A percentile compares a stretch with the other conserved stretches of the same genome.
Evolutionary conservation across 2,888 invertebrate species (phyloP).

Genomic region (Capitulum mitella): DNA sequence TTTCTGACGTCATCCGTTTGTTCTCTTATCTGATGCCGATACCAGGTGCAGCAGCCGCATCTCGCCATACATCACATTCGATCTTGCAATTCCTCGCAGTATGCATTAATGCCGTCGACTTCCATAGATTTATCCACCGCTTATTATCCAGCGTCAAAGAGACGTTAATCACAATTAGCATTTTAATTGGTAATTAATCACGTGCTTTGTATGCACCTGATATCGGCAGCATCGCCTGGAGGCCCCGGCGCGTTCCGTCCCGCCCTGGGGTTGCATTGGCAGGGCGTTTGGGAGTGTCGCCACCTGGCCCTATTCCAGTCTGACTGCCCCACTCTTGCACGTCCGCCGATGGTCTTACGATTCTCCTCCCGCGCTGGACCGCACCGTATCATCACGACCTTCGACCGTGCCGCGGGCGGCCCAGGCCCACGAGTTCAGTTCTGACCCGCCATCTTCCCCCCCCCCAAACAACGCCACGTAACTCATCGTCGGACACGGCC

Average conservation of each 20-base stretch:
- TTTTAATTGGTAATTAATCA: constrained; percentile 1
- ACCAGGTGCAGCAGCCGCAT: neutral
- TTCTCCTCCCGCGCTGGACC: too few relatives aligned
- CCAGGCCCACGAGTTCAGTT: too few relatives aligned
- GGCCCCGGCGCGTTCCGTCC: neutral
- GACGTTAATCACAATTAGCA: constrained; percentile 2
- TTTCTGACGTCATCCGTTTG: too few relatives aligned
- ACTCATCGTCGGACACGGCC: too few relatives aligned
- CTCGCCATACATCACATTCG: neutral
- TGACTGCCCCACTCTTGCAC: too few relatives aligned
- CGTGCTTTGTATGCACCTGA: neutral
- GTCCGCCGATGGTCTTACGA: too few relatives aligned
- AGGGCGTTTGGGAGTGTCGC: neutral
- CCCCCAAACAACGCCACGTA: too few relatives aligned
- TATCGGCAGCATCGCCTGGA: neutral
- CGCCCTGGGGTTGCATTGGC: neutral
- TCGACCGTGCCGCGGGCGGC: too few relatives aligned
- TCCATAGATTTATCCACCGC: neutral
- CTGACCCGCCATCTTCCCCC: too few relatives aligned
- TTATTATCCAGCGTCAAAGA: neutral
- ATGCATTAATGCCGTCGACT: neutral
- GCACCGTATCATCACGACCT: too few relatives aligned
- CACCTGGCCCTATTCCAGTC: too few relatives aligned
- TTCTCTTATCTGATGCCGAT: too few relatives aligned
- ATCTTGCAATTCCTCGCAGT: neutral